These are phyloP conservation scores for Drosophila willistoni DNA, from an alignment of 1,140 invertebrate species.

Conservation along the genomic window DNA sequence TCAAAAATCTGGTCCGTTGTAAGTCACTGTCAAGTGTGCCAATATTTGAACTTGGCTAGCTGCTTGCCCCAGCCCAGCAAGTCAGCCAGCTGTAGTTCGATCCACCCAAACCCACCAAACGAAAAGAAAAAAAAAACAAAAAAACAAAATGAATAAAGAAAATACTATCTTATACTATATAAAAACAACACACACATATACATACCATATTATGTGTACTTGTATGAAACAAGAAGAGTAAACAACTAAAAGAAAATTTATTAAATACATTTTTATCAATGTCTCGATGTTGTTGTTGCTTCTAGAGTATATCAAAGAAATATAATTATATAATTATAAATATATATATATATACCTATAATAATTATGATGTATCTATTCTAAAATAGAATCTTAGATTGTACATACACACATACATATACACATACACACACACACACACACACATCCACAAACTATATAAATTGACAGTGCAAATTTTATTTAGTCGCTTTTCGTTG, in stretches of 20 bases:
- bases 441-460: neutral
- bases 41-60: constrained; percentile 69
- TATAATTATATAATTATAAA: neutral
- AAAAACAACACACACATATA: constrained; percentile 7
- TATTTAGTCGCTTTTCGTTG: neutral
- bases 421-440: constrained; percentile 39
- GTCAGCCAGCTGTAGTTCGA: constrained; percentile 64
- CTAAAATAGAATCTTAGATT: constrained; percentile 49
- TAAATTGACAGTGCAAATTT: constrained; percentile 26
- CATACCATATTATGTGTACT: neutral
- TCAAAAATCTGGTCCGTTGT: constrained; percentile 1
- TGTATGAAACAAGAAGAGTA: constrained; percentile 3
- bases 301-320: constrained; percentile 7
- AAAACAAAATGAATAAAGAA: no score
- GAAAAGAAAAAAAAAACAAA: no score
- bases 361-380: constrained; percentile 16
- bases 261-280: constrained; percentile 4
- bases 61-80: constrained; percentile 74
- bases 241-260: constrained; percentile 16
- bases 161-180: neutral
- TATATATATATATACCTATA: constrained; percentile 26
- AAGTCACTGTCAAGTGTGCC: neutral
- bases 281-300: constrained; percentile 19
- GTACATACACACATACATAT: constrained; percentile 46
- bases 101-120: constrained; percentile 22